Base-by-base conservation (phyloP, 1,140 invertebrate genomes). In the Fopius arisanus region DNA sequence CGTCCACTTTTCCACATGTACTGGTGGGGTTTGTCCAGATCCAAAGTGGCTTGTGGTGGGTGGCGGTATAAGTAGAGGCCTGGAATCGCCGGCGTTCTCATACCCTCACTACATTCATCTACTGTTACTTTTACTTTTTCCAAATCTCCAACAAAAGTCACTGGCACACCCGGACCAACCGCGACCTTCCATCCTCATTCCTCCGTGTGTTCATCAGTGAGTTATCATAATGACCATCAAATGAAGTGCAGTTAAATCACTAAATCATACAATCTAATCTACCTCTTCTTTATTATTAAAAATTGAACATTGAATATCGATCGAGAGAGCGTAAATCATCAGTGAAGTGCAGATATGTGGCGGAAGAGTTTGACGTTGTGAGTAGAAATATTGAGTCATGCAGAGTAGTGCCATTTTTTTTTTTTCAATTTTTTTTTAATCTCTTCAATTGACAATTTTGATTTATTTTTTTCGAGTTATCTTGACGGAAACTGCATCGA, bases 31-130 rank as follows among this genome's bases (percentile, higher is more conserved):
- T 65, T 10, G 16, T 7, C 28, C 3, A 6, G 78, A 75, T 21
- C 72, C 80, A 76, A 74, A 75, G 79, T 78, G 75, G 75, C 70
- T 78, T 78, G 81, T 87, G 86, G 85, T 86, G 86, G 86, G 85
- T 86, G 86, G 84, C 80, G 80, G 81, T 87, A 87, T 86, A 87
- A 87, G 85, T 87, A 87, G 84, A 86, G 84, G 86, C 79, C 80
- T 84, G 83, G 82, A 74, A 85, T 86, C 83, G 83, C 84, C 83
- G 82, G 78, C 82, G 83, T 87, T 83, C 86, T 85, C 86, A 87
- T 87, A 87, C 83, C 84, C 84, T 86, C 86, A 86, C 83, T 78
- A 85, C 83, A 83, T 86, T 81, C 84, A 83, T 86, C 84, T 81
- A 80, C 81, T 80, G 80, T 82, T 82, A 82, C 84, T 86, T 83